Base-by-base conservation (phyloP, 2,888 invertebrate genomes). In the Xanthia icteritia region DNA sequence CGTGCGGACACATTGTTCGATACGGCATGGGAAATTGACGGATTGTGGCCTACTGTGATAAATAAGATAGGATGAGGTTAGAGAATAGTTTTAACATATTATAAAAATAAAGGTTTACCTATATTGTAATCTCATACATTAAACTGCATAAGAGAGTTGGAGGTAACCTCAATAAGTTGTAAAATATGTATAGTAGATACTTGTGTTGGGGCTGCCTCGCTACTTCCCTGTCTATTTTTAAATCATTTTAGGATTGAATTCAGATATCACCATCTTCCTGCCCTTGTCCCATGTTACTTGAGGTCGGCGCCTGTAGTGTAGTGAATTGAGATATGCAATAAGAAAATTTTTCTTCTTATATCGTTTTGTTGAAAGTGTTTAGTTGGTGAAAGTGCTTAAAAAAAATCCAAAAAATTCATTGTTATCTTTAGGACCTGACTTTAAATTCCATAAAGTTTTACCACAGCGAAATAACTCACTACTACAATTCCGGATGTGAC, bases 1-100 rank as follows among this genome's bases (percentile, higher is more conserved):
- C 69, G 84, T 64, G 70, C 71, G 54, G 27, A 45, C 56, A 64
- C 81, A 77, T 65, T 86, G 76, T 76, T 15, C 8, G 36, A 54
- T 51, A 74, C 71, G 77, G 63, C 51, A 80, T 67, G 83, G 56
- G 0, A 70, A 45, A 23, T 39, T 65, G 13, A 42, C 23, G 36
- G 45, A 36, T 58, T 60, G 13, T 13, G 15, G 56, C 51, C 0
- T 45, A 36, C 23, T 58, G 13, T 27, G 31, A 27, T 45, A 42
- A 39, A 65, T 9, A 68, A 48, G 39, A 56, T 45, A n/a, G 20
- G 2, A 20, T 15, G 3, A 42, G 17, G 17, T n/a, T 31, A 36
- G 0, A 36, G 11, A 78, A 13, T n/a, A 23, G 5, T 23, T 27
- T n/a, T 17, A 73, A 9, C 4, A n/a, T n/a, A 2, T 17, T 6